Percentiles rank a stretch among this genome's conserved stretches.
phyloP scores from a whole-genome alignment of 2,113 vertebrate genomes.

The Ptilonorhynchus violaceus region DNA sequence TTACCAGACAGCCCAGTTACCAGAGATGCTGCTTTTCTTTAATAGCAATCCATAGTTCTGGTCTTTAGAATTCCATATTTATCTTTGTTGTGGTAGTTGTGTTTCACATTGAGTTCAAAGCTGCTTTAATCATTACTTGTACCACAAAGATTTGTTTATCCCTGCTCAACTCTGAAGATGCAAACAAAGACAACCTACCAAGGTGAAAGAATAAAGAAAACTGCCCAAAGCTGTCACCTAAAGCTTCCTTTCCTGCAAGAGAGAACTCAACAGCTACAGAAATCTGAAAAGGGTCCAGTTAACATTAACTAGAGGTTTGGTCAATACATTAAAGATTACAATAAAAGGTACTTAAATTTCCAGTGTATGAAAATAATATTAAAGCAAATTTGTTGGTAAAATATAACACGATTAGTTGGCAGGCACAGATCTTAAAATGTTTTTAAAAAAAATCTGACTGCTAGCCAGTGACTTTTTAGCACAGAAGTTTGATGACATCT shows the following conservation, averaged over 20 bases:
- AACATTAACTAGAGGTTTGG: conserved; percentile 32
- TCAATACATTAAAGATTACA: conserved; percentile 40
- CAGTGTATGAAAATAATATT: neutral
- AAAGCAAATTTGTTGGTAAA: conserved; percentile 40
- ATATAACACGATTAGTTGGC: neutral
- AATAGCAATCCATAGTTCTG: neutral
- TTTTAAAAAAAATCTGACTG: neutral
- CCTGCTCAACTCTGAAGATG: neutral
- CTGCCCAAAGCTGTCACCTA: conserved; percentile 47
- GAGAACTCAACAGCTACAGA: neutral
- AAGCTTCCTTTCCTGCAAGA: neutral
- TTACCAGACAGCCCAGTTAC: neutral
- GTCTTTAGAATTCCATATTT: neutral
- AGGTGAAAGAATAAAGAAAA: conserved; percentile 44
- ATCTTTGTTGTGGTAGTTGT: conserved; percentile 26
- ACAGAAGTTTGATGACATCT: neutral
- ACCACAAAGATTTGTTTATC: conserved; percentile 63
- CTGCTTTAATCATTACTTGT: conserved; percentile 56
- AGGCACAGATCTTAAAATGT: neutral
- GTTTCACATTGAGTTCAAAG: conserved; percentile 37
- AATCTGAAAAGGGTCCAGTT: conserved; percentile 31
- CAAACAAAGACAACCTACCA: conserved; percentile 61
- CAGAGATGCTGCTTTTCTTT: neutral
- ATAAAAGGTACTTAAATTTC: conserved; percentile 39
- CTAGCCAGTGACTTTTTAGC: neutral